Evolutionary conservation across 2,888 invertebrate species (phyloP).

Genomic region (Caenorhabditis afra): DNA sequence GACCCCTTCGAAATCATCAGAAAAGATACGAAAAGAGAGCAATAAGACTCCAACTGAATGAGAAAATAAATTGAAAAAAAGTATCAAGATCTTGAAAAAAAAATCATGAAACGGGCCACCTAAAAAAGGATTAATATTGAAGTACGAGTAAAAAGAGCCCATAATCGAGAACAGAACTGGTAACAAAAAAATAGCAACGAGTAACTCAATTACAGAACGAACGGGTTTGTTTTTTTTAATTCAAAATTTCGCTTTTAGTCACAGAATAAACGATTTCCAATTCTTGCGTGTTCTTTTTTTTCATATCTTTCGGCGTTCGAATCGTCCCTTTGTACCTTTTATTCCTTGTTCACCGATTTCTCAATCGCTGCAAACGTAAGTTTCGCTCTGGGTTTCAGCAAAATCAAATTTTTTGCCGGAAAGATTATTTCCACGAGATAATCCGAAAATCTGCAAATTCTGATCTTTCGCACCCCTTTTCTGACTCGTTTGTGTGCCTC

Average conservation of each 20-base stretch:
- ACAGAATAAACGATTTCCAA: conserved; percentile 40
- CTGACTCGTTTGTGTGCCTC: neutral
- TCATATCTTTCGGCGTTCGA: conserved; percentile 18
- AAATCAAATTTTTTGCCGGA: too few relatives aligned
- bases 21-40: conserved; percentile 48
- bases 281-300: conserved; percentile 12
- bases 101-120: conserved; percentile 40
- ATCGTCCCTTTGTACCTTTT: conserved; percentile 14
- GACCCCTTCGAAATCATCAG: neutral
- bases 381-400: too few relatives aligned
- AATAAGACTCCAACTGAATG: conserved; percentile 31
- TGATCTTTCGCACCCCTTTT: neutral
- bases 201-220: neutral
- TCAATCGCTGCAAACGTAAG: neutral
- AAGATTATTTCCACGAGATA: too few relatives aligned
- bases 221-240: conserved; percentile 41
- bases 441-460: too few relatives aligned
- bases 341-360: neutral
- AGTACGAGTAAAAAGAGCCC: conserved; percentile 47
- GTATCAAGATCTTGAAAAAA: conserved; percentile 30
- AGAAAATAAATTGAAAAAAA: conserved; percentile 48
- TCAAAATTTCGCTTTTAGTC: conserved; percentile 11
- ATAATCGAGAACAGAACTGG: too few relatives aligned
- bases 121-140: conserved; percentile 16
- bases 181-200: neutral